Base-by-base conservation (phyloP, 2,888 invertebrate genomes). In the Ophioninae sp. region DNA sequence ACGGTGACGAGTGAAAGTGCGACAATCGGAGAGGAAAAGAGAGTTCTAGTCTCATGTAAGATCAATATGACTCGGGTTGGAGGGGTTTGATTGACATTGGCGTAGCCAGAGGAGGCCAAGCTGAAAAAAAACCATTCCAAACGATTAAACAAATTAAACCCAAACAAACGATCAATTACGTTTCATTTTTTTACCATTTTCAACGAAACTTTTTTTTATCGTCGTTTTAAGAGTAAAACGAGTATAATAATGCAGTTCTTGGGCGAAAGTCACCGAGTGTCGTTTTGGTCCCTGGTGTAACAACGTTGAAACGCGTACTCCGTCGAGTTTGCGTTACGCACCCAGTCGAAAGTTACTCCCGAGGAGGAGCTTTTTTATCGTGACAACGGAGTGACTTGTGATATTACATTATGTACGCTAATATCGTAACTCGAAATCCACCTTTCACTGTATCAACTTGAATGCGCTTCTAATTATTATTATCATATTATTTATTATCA, bases 321-420 rank as follows among this genome's bases (percentile, higher is more conserved):
- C 59, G 37, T 59, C 41, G 61, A 72, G 44, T 79, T 79, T 69
- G 82, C 72, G 75, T 84, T 85, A 85, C 84, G 85, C 85, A 81
- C 82, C 65, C n/a, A 84, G 72, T 85, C 84, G 85, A 84, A 85
- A 85, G 85, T 84, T 84, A 84, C 82, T 85, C 84, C 84, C 82
- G 67, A 78, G 72, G 69, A 78, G 82, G 69, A 79, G 81, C 79
- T 81, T 82, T 83, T 84, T 84, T 79, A 63, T 74, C 74, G 39
- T 37, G 41, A 68, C 75, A 78, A 78, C 78, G 72, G 77, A 73
- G 78, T 56, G 74, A 77, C 73, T 37, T 68, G 61, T 44, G 63
- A 65, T 71, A 71, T 81, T 76, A 69, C 58, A 81, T 39, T 72
- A 71, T 75, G 30, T 58, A 64, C 68, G 75, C 81, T 71, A 77